Conservation (phyloP, 2,888 invertebrate species). For the Acronicta alni region DNA sequence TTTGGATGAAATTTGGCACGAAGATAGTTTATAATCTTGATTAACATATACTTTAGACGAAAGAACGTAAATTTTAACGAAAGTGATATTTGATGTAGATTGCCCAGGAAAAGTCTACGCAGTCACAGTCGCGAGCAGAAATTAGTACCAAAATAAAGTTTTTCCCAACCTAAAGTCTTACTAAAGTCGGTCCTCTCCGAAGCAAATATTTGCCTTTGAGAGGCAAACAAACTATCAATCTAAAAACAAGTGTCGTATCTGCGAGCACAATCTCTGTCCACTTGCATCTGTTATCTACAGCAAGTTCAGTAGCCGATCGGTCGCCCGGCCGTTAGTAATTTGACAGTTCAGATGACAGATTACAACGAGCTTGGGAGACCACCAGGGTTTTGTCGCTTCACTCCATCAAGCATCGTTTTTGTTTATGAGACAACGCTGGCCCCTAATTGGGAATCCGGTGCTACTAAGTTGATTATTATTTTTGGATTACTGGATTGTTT, state of each 20-base stretch:
- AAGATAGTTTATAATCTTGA: no score
- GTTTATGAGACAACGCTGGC: conserved; percentile 68
- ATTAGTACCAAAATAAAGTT: no score
- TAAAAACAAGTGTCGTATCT: conserved; percentile 41
- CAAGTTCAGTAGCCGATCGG: conserved; percentile 88
- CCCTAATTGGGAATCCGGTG: conserved; percentile 79
- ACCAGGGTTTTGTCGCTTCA: conserved; percentile 84
- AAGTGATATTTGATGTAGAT: no score
- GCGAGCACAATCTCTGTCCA: conserved; percentile 66
- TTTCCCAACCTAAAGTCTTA: no score
- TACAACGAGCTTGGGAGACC: conserved; percentile 81
- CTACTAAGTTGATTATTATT: conserved; percentile 51
- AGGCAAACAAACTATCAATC: conserved; percentile 40
- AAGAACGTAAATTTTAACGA: no score
- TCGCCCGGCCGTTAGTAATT: conserved; percentile 89
- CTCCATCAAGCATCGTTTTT: conserved; percentile 76
- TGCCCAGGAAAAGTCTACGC: no score
- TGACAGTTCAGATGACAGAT: conserved; percentile 89
- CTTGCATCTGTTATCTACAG: conserved; percentile 84
- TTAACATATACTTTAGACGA: no score
- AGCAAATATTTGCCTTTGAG: conserved; percentile 25
- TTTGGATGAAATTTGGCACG: no score
- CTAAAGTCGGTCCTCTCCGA: conserved; percentile 29
- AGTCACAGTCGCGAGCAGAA: no score
- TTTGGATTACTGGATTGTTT: conserved; percentile 24